Conservation (phyloP, 2,113 vertebrate genomes). For the Chamaea fasciata region DNA sequence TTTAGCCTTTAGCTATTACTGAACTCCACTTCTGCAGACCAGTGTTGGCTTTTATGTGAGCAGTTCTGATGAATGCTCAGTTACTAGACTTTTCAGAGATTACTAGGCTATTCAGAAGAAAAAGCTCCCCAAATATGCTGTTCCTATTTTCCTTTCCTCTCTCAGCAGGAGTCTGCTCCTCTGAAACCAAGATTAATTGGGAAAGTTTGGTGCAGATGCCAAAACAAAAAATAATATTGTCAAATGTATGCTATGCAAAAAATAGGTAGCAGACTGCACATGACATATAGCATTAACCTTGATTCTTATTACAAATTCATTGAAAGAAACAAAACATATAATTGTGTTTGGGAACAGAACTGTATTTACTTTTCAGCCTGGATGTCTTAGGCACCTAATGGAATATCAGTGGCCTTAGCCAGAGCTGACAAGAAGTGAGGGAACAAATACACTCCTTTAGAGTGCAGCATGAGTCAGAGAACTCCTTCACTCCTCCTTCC, state of each 20-base stretch:
- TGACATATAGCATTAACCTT: neutral
- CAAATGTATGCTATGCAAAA: neutral
- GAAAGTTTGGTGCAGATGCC: neutral
- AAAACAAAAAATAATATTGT: neutral
- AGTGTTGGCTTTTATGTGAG: neutral
- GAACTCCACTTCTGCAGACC: neutral
- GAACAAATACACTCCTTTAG: neutral
- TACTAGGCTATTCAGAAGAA: neutral
- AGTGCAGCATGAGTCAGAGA: neutral
- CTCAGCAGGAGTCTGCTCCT: neutral
- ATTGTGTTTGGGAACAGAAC: neutral
- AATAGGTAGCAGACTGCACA: neutral
- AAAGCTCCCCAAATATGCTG: neutral
- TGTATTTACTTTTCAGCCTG: neutral
- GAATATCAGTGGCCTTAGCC: neutral
- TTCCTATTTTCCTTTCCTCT: neutral
- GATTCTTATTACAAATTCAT: neutral
- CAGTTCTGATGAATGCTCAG: neutral
- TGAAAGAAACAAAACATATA: neutral
- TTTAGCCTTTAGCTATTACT: constrained; percentile 6
- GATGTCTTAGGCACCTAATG: neutral
- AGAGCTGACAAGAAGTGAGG: neutral
- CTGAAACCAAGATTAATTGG: neutral
- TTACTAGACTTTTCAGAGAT: neutral
- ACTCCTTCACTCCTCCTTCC: neutral